Conservation (phyloP, 2,888 invertebrate genomes). For the Drosophila ochracea region DNA sequence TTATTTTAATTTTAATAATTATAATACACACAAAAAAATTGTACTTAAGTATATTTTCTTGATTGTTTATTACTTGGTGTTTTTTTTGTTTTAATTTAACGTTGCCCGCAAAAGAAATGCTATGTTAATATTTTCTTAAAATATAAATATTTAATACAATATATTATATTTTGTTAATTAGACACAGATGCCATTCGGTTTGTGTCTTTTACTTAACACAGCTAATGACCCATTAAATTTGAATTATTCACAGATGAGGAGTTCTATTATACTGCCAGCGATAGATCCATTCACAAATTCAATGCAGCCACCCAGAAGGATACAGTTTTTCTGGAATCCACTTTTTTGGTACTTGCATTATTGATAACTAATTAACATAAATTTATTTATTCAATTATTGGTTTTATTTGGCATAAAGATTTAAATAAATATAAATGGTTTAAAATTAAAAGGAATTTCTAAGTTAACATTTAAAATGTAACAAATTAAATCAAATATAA, state of each 20-base stretch:
- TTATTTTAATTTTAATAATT: neutral
- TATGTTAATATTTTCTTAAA: neutral
- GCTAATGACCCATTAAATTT: neutral
- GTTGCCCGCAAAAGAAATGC: too few species aligned
- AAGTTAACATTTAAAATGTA: neutral
- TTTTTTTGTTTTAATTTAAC: neutral
- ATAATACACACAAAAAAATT: too few species aligned
- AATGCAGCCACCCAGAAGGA: slow-evolving; percentile 84
- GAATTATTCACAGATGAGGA: slow-evolving; percentile 85
- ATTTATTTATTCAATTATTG: neutral
- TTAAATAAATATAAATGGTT: neutral
- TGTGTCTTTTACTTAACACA: neutral
- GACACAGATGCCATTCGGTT: neutral
- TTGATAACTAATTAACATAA: neutral
- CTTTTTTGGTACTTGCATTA: slow-evolving; percentile 70
- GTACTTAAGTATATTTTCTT: neutral
- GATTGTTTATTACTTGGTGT: neutral
- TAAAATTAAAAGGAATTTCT: neutral
- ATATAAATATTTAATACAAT: neutral
- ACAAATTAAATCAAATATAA: neutral
- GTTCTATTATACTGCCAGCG: slow-evolving; percentile 85
- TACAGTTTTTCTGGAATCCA: slow-evolving; percentile 62
- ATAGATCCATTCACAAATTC: slow-evolving; percentile 84
- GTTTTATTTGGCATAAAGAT: neutral
- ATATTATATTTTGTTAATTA: neutral